phyloP scores from a whole-genome alignment of 2,888 invertebrate species.

The Tinea trinotella region DNA sequence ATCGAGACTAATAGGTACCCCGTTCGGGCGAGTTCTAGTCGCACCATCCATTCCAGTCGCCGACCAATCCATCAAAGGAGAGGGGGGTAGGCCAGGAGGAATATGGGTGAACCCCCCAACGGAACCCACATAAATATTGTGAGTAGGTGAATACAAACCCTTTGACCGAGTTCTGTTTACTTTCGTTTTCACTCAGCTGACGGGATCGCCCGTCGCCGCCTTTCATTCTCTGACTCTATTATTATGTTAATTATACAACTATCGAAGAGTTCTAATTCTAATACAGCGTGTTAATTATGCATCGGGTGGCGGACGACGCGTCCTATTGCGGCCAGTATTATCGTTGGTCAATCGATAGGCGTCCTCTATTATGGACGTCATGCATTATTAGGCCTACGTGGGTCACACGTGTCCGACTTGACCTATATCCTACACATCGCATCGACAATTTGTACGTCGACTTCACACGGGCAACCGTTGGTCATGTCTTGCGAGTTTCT shows the following conservation, averaged over 20 bases:
- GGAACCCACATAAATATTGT: slow-evolving; percentile 71
- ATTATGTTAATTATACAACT: slow-evolving; percentile 68
- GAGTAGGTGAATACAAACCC: slow-evolving; percentile 73
- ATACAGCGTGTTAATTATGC: slow-evolving; percentile 1
- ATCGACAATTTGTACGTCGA: no score
- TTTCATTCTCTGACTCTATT: slow-evolving; percentile 44
- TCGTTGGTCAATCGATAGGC: not conserved
- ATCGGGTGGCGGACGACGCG: not conserved
- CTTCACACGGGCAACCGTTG: not conserved
- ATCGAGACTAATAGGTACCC: slow-evolving; percentile 57
- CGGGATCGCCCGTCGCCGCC: slow-evolving; percentile 48
- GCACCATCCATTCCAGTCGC: slow-evolving; percentile 66
- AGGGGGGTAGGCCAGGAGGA: slow-evolving; percentile 37
- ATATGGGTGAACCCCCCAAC: slow-evolving; percentile 50
- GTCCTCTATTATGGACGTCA: not conserved
- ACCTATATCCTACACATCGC: not conserved
- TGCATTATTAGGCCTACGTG: not conserved
- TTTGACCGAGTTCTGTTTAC: slow-evolving; percentile 75
- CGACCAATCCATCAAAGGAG: slow-evolving; percentile 70
- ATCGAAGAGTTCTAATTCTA: slow-evolving; percentile 34
- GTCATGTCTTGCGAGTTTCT: not conserved
- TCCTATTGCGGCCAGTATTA: not conserved
- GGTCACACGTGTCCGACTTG: not conserved
- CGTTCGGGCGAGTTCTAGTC: slow-evolving; percentile 60
- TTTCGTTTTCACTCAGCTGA: slow-evolving; percentile 74